Evolutionary conservation across 2,797 vertebrate genomes (phyloP), one percentile per base, ranked within the genome.

Genomic region (Cyprinella venusta): DNA sequence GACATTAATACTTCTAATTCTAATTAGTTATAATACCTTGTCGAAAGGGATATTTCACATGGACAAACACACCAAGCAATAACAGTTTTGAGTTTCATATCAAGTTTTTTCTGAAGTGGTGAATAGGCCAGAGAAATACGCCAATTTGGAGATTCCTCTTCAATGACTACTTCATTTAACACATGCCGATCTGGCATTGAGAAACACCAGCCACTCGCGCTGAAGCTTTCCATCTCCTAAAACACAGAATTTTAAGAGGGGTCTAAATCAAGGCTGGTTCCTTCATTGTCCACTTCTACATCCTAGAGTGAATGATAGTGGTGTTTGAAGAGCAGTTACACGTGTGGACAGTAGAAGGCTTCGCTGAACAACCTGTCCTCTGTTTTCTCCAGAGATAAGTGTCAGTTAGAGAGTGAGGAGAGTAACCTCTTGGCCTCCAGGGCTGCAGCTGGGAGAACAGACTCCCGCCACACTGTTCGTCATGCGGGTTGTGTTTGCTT

Each of bases 401-500:
- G 67, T 19, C 45, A 16, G 68, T 54, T 36, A 26, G 30, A 70
- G 74, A 64, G 50, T 70, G 74, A 56, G 40, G 78, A 68, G 36
- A 24, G 61, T 75, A 21, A 75, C 79, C 79, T 71, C 26, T 16
- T 71, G 67, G 19, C 79, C 65, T 71, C 42, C n/a, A 36, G 68
- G 24, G 26, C 38, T 33, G 56, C 79, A 71, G 56, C 68, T 80
- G 78, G 65, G 15, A 36, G 61, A 76, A 8, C 54, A 78, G 68
- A 18, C 50, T 76, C 48, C 78, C 36, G 40, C 52, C 30, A 80
- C n/a, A 87, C 59, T 91, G 84, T 92, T 90, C 79, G 88, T 94
- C 92, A 92, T 87, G 77, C 12, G 40, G 19, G 82, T 86, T 63
- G 30, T 92, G 93, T 94, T 95, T 96, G 93, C 94, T 95, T 94